Base-by-base conservation (phyloP, 2,113 vertebrate genomes). In the Planiliza haematocheilus region DNA sequence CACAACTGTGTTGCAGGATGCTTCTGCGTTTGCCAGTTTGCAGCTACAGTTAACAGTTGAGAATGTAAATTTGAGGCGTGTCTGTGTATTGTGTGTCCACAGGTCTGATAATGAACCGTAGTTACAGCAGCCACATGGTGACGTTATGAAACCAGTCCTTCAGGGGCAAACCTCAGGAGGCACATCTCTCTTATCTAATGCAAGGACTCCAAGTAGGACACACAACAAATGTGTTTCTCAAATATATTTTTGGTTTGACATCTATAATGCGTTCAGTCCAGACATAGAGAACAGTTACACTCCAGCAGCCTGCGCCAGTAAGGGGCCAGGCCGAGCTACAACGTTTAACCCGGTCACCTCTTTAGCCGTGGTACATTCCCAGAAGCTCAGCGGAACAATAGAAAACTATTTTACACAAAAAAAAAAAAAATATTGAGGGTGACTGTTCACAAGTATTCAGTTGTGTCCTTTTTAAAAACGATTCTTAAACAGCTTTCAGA, bases 171-270 rank as follows among this genome's bases (percentile, higher is more conserved):
- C 17, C 9, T 7, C 43, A 20, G 11, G n/a, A 72, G 12, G 45
- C 6, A 66, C 10, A n/a, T 41, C 10, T 7, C 7, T 49, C 12
- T 36, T n/a, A 57, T 41, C 10, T 42, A 60, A 41, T 5, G 20
- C 9, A 30, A 36, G 17, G 69, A 43, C 43, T 39, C 53, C 42
- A 75, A 85, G 66, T 3, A 84, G 38, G 46, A 78, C 73, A 73
- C 70, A 36, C 56, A 77, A 51, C 11, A 46, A 10, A 45, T 14
- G 34, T 60, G 59, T 89, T 86, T 90, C 82, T 86, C 77, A 90
- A 91, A 87, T 91, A 88, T 93, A 93, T 93, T 93, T 94, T 93
- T 90, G 91, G 88, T 92, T 91, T 82, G 81, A 92, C 86, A 90
- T 90, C 77, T 85, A 86, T 87, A 90, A 84, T 89, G 84, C 83